Base-by-base conservation (phyloP, 2,113 vertebrate genomes). In the Solea solea region DNA sequence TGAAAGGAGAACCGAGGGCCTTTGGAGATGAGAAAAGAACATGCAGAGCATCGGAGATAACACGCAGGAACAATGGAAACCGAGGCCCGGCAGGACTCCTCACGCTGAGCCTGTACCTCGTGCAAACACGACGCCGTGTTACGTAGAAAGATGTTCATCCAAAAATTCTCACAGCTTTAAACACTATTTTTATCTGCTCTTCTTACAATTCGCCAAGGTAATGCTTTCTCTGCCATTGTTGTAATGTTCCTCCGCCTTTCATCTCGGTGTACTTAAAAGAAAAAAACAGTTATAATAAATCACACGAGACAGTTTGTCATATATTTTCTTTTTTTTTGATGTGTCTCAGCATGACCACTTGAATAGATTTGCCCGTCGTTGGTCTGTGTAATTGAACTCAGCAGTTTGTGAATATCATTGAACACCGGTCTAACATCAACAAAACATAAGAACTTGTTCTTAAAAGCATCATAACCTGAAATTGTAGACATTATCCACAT, bases 31-130 rank as follows among this genome's bases (percentile, higher is more conserved):
- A 34, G 8, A 11, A 2, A 15, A 56, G 69, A 51, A 78, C 85
- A 90, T 66, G 80, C 80, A 48, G 54, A 65, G 73, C 56, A 16
- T 51, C 42, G 1, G 15, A 80, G 87, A 87, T 88, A 92, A 87
- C 62, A 55, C 74, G 2, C 59, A 74, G 52, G 76, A 82, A 92
- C 81, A 90, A 85, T 86, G 79, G 51, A 74, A 74, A 40, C 13
- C 67, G 71, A 84, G 78, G 67, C 82, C 84, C 81, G 69, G 25
- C 69, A 87, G 80, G 66, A 71, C 76, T 72, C 16, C 49, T 28
- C 64, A 44, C 11, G 49, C 54, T 45, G 45, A 81, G 83, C 61
- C 58, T 57, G 0, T 13, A 59, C 68, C 80, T 71, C 64, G 72
- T 64, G 74, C 83, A 85, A 84, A 77, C 83, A 79, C 76, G 72